phyloP scores from a whole-genome alignment of 2,888 invertebrate species.

The Acrocyrtus sp. region DNA sequence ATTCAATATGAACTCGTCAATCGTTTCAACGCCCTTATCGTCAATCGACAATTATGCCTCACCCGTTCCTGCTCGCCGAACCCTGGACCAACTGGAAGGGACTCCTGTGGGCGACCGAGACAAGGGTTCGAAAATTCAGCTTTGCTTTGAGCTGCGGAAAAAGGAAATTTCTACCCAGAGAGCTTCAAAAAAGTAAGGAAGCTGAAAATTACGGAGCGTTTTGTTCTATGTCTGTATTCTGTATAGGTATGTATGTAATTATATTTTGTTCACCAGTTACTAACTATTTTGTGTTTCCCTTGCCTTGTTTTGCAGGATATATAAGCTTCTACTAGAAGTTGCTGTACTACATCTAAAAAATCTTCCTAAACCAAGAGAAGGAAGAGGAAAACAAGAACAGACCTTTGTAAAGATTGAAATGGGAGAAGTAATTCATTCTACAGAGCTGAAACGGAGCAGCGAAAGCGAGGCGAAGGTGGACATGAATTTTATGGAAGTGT shows the following conservation, averaged over 20 bases:
- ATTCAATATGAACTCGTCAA: no score
- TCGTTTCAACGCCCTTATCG: constrained; percentile 3
- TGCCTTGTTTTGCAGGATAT: constrained; percentile 13
- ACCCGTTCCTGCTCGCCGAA: no score
- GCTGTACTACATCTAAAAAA: constrained; percentile 53
- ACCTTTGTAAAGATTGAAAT: constrained; percentile 55
- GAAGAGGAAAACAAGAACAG: not conserved
- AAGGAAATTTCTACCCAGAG: constrained; percentile 16
- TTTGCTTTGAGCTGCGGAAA: constrained; percentile 53
- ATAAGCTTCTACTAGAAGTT: constrained; percentile 46
- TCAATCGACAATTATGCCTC: not conserved
- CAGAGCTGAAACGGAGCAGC: constrained; percentile 47
- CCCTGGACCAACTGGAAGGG: constrained; percentile 21
- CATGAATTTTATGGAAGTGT: constrained; percentile 51
- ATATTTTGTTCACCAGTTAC: no score
- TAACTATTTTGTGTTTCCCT: no score
- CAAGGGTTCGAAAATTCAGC: constrained; percentile 43
- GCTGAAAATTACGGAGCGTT: not conserved
- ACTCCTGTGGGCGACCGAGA: constrained; percentile 55
- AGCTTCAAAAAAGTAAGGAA: constrained; percentile 10
- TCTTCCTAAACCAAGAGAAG: constrained; percentile 18
- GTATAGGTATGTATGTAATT: not conserved
- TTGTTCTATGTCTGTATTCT: not conserved
- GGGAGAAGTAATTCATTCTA: constrained; percentile 41
- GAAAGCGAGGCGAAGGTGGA: constrained; percentile 33